A percentile compares a stretch with the other conserved stretches of the same genome.
Evolutionary conservation across 2,113 vertebrate species (phyloP).

Genomic region (Hydrochoerus hydrochaeris): DNA sequence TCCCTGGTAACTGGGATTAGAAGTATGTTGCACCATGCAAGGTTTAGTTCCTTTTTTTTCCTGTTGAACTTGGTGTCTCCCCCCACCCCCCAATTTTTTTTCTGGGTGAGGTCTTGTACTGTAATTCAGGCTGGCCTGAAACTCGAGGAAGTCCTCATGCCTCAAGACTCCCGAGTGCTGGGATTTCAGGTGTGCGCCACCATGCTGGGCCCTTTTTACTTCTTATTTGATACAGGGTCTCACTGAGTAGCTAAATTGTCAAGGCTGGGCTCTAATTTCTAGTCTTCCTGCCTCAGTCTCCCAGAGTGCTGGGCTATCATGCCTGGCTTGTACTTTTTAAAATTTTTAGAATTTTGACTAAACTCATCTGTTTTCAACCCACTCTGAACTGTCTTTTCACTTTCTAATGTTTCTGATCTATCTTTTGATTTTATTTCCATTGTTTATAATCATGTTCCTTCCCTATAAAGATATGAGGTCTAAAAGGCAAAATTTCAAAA

Average conservation of each 20-base stretch:
- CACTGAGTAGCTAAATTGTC: neutral
- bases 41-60: neutral
- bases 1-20: neutral
- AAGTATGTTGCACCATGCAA: neutral
- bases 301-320: neutral
- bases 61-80: neutral
- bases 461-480: neutral
- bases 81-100: neutral
- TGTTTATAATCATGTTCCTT: neutral
- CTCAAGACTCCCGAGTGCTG: neutral
- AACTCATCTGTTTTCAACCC: conserved; percentile 2
- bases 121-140: neutral
- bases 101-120: too few species aligned
- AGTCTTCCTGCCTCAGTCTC: neutral
- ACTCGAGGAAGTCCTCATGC: neutral
- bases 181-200: neutral
- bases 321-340: neutral
- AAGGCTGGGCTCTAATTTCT: neutral
- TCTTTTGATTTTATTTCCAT: neutral
- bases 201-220: neutral
- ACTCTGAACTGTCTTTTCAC: conserved; percentile 32
- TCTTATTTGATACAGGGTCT: neutral
- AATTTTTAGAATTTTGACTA: conserved; percentile 31
- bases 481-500: conserved; percentile 22
- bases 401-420: neutral